Conservation (phyloP, 2,888 invertebrate species). For the Drosophila affinis region DNA sequence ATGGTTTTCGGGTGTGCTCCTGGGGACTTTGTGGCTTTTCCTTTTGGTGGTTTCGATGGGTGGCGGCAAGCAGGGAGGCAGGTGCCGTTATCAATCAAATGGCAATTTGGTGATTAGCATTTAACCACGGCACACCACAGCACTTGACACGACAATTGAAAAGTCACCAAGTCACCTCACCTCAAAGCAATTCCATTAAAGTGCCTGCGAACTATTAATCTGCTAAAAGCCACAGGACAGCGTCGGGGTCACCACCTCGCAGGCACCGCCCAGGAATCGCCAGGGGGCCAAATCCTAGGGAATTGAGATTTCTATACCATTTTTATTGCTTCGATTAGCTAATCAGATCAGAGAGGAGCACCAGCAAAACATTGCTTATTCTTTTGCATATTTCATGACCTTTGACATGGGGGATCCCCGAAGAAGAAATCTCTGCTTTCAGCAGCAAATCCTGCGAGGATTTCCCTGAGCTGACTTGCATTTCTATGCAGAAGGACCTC, state of each 20-base stretch:
- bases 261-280: conserved; percentile 46
- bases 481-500: conserved; percentile 54
- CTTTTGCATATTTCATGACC: conserved; percentile 64
- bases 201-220: conserved; percentile 31
- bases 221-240: conserved; percentile 21
- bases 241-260: not conserved
- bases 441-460: conserved; percentile 68
- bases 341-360: conserved; percentile 52
- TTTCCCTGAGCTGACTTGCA: conserved; percentile 70
- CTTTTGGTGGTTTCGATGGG: conserved; percentile 7
- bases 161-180: conserved; percentile 25
- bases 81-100: conserved; percentile 39
- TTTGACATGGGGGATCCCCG: conserved; percentile 30
- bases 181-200: conserved; percentile 32
- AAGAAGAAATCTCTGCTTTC: conserved; percentile 70
- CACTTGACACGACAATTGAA: conserved; percentile 35
- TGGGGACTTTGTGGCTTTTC: conserved; percentile 18
- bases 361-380: conserved; percentile 31
- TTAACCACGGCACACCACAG: conserved; percentile 17
- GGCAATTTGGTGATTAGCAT: conserved; percentile 45
- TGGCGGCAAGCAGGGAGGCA: not conserved
- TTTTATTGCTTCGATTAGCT: conserved; percentile 61
- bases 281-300: conserved; percentile 19
- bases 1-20: conserved; percentile 46
- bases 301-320: conserved; percentile 23